Evolutionary conservation across 23 tunicate species (phyloP).

Genomic region (Trididemnum nubilum): DNA sequence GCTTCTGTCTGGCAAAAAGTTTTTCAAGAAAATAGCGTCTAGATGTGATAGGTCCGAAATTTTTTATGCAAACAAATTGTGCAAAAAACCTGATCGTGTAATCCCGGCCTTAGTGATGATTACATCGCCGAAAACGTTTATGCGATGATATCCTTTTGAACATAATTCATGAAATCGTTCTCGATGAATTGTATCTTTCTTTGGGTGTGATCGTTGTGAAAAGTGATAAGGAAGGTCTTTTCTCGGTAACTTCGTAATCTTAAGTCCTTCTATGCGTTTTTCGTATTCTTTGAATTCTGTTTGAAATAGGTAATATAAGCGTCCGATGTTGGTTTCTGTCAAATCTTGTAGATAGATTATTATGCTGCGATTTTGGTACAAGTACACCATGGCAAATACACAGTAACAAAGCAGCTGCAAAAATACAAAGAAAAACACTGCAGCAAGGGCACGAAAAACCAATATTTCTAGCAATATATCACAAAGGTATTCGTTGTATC

Average conservation of each 20-base stretch:
- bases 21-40: too few species aligned
- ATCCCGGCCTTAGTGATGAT: too few species aligned
- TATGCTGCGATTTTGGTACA: not conserved
- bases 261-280: not conserved
- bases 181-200: not conserved
- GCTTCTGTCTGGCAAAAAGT: too few species aligned
- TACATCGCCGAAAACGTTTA: not conserved
- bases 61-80: too few species aligned
- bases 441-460: too few species aligned
- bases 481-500: too few species aligned
- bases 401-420: too few species aligned
- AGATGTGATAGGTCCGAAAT: too few species aligned
- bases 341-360: not conserved
- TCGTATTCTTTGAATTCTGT: not conserved
- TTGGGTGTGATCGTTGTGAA: not conserved
- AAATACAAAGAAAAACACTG: too few species aligned
- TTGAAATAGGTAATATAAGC: not conserved
- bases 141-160: not conserved
- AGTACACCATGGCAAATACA: constrained; percentile 1
- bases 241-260: not conserved
- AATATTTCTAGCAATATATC: too few species aligned
- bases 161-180: not conserved
- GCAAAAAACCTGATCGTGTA: too few species aligned
- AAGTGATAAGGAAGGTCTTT: not conserved
- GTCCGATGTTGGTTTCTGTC: not conserved